Base-by-base conservation (phyloP, 2,888 invertebrate species). In the Hypsopygia costalis region DNA sequence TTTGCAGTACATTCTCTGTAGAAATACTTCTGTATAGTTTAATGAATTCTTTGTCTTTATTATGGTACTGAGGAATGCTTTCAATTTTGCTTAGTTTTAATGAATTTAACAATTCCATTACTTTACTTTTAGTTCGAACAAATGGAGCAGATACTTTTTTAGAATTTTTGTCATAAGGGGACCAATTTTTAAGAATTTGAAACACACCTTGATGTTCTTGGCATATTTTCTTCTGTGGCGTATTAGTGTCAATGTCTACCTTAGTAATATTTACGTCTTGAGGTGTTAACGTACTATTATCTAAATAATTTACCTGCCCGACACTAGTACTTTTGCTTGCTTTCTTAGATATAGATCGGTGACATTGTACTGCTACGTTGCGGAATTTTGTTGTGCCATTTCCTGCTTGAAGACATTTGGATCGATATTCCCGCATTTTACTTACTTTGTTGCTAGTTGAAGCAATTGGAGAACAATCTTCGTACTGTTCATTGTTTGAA, bases 21-120 rank as follows among this genome's bases (percentile, higher is more conserved):
- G 58, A 66, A 10, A 52, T 52, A 42, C 49, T 54, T 50, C 55
- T 63, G 47, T 73, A 80, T 41, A 81, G 58, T 41, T 57, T 62
- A 16, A 69, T 35, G 22, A 51, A 44, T 43, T 62, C 42, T 33
- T 48, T 47, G 12, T 69, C 52, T 1, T 46, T 40, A n/a, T 54
- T 39, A 12, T 41, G 41, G 41, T 66, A 67, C 7, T 52, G 45
- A 7, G 74, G 67, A 38, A 74, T 38, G 44, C 44, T 64, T 52
- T 74, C 56, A 49, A 82, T 80, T 60, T 77, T 81, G 41, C 75
- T 63, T 8, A 75, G 44, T 39, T 62, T 64, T 1, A 81, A 55
- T 12, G 46, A 49, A 8, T 63, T 58, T 0, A 71, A 27, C 9
- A 69, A 41, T n/a, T 51, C 45, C 1, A 11, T 44, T 1, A 76